phyloP scores from a whole-genome alignment of 2,797 vertebrate species.

The Rhyacichthys aspro region DNA sequence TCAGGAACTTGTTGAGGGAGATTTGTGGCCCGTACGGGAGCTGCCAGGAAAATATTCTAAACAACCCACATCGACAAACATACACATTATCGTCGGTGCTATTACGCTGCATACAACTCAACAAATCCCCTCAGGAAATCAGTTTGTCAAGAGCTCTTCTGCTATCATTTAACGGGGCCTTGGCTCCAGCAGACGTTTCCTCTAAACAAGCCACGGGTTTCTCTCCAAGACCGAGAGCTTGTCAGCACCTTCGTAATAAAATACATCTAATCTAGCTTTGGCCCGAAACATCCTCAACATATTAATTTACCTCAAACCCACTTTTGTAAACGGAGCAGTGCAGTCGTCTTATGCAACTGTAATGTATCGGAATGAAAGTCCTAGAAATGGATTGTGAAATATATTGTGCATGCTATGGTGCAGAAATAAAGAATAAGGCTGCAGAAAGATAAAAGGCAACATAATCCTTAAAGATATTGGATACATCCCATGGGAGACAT shows the following conservation, averaged over 20 bases:
- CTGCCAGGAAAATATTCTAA: slow-evolving; percentile 52
- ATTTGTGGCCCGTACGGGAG: slow-evolving; percentile 32
- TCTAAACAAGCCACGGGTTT: slow-evolving; percentile 36
- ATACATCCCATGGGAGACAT: background rate
- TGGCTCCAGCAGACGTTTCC: slow-evolving; percentile 37
- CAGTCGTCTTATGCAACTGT: slow-evolving; percentile 39
- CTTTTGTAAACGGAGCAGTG: slow-evolving; percentile 48
- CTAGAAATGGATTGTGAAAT: background rate
- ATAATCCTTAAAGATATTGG: background rate
- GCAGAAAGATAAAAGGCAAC: background rate
- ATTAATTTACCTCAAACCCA: slow-evolving; percentile 28
- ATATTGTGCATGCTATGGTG: background rate
- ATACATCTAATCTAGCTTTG: slow-evolving; percentile 46
- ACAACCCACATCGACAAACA: slow-evolving; percentile 16
- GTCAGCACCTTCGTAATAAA: slow-evolving; percentile 58
- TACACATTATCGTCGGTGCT: slow-evolving; percentile 11
- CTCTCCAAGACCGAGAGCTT: slow-evolving; percentile 37
- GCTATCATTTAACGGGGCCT: slow-evolving; percentile 41
- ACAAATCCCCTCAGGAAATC: slow-evolving; percentile 17
- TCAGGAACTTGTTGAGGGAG: slow-evolving; percentile 34
- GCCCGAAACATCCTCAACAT: slow-evolving; percentile 28
- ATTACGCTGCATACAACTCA: slow-evolving; percentile 21
- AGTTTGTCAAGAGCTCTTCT: slow-evolving; percentile 22
- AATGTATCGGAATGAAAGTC: slow-evolving; percentile 8
- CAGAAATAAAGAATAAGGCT: background rate